A percentile compares a stretch with the other conserved stretches of the same genome.
Evolutionary conservation across 2,888 invertebrate genomes (phyloP).

Genomic region (Microplitis deprimator): DNA sequence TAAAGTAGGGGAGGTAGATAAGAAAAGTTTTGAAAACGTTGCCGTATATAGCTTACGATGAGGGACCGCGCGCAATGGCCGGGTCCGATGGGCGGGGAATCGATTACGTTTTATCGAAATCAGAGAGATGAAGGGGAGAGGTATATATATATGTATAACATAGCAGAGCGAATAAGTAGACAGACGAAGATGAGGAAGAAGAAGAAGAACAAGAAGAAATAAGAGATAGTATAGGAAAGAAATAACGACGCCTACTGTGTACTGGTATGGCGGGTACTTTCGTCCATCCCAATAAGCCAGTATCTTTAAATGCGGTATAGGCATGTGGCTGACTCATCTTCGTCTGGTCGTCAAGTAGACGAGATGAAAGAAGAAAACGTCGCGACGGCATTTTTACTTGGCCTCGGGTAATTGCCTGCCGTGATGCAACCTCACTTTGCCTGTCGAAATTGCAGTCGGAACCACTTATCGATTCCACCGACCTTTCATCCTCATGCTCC

Average conservation of each 20-base stretch:
- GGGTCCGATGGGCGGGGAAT: slow-evolving; percentile 46
- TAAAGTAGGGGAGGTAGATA: slow-evolving; percentile 44
- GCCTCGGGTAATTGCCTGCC: slow-evolving; percentile 31
- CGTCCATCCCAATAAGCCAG: slow-evolving; percentile 47
- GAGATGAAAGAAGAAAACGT: slow-evolving; percentile 24
- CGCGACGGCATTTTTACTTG: slow-evolving; percentile 24
- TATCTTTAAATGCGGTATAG: slow-evolving; percentile 34
- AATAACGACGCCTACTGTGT: slow-evolving; percentile 44
- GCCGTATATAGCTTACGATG: slow-evolving; percentile 40
- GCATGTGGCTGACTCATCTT: slow-evolving; percentile 52
- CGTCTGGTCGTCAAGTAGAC: slow-evolving; percentile 40
- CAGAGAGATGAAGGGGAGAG: slow-evolving; percentile 38
- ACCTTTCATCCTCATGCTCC: slow-evolving; percentile 7
- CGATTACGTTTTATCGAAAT: slow-evolving; percentile 54
- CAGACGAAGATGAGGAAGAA: slow-evolving; percentile 22
- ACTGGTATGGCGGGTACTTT: slow-evolving; percentile 9
- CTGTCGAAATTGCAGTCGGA: slow-evolving; percentile 28
- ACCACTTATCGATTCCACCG: slow-evolving; percentile 28
- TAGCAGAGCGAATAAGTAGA: slow-evolving; percentile 24
- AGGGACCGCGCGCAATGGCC: slow-evolving; percentile 8
- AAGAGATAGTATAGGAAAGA: slow-evolving; percentile 33
- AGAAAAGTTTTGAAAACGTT: slow-evolving; percentile 52
- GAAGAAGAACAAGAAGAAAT: slow-evolving; percentile 33
- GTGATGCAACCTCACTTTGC: slow-evolving; percentile 29
- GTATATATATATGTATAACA: background rate